phyloP scores from a whole-genome alignment of 2,888 invertebrate species.

The Phorcus lineatus region DNA sequence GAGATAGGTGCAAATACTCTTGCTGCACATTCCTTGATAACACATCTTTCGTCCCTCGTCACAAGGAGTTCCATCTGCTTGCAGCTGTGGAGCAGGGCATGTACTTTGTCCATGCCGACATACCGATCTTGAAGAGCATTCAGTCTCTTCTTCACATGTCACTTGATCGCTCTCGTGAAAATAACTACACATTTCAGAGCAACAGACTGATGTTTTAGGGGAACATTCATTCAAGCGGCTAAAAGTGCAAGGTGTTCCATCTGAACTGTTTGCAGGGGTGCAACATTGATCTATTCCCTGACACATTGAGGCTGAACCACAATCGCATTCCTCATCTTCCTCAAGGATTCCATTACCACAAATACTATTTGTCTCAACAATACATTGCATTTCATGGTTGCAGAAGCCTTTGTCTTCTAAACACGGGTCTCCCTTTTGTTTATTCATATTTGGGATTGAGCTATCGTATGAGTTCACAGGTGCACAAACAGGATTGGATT shows the following conservation, averaged over 20 bases:
- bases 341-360: conserved; percentile 59
- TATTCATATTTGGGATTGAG: background rate
- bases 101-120: conserved; percentile 45
- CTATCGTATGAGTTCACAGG: background rate
- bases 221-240: conserved; percentile 55
- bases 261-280: conserved; percentile 38
- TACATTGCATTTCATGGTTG: conserved; percentile 43
- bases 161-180: background rate
- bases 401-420: conserved; percentile 48
- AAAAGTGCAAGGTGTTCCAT: conserved; percentile 37
- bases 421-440: conserved; percentile 43
- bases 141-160: conserved; percentile 42
- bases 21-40: conserved; percentile 46
- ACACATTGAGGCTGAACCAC: conserved; percentile 48
- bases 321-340: conserved; percentile 58
- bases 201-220: conserved; percentile 44
- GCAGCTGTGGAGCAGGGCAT: conserved; percentile 39
- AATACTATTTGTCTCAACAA: too few species aligned
- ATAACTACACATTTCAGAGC: conserved; percentile 42
- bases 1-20: conserved; percentile 43
- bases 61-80: conserved; percentile 46
- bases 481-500: conserved; percentile 29
- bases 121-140: conserved; percentile 39
- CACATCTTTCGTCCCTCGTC: conserved; percentile 46
- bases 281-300: conserved; percentile 49